These are phyloP conservation scores for Prionailurus bengalensis DNA, from an alignment of 2,113 vertebrate species.

Conservation along the genomic window DNA sequence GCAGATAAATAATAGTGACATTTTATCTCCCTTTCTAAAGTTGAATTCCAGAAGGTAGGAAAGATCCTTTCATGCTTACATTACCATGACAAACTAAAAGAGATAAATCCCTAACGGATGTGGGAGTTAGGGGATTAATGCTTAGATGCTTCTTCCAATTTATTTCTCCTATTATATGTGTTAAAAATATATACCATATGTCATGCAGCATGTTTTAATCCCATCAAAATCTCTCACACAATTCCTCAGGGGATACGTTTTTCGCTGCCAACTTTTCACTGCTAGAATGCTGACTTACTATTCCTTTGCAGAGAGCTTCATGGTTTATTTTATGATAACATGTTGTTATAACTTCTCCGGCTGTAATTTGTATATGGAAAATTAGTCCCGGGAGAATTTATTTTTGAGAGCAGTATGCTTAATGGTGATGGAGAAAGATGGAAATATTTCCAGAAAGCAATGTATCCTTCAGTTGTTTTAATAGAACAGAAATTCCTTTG, in stretches of 20 bases:
- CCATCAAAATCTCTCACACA: constrained; percentile 67
- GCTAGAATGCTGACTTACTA: constrained; percentile 57
- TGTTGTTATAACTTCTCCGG: constrained; percentile 60
- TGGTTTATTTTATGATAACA: constrained; percentile 71
- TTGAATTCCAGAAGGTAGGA: constrained; percentile 77
- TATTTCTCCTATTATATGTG: constrained; percentile 76
- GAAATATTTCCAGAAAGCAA: constrained; percentile 68
- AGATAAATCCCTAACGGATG: constrained; percentile 48
- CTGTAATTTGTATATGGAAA: constrained; percentile 77
- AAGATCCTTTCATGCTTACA: constrained; percentile 77
- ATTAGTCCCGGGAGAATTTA: constrained; percentile 71
- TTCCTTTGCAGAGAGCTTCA: constrained; percentile 59
- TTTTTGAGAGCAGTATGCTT: constrained; percentile 65
- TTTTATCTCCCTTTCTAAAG: constrained; percentile 75
- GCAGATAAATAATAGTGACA: constrained; percentile 78
- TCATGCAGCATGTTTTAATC: constrained; percentile 73
- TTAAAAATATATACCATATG: constrained; percentile 79
- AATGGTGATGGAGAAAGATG: constrained; percentile 59
- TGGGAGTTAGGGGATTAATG: constrained; percentile 76
- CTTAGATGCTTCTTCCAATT: constrained; percentile 67
- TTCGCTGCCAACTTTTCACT: constrained; percentile 49
- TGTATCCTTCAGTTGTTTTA: constrained; percentile 74
- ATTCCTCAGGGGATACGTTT: constrained; percentile 47
- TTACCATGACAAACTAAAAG: constrained; percentile 75
- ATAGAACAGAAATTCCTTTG: constrained; percentile 80